Evolutionary conservation across 2,113 vertebrate species (phyloP).

Genomic region (Oryzias celebensis): DNA sequence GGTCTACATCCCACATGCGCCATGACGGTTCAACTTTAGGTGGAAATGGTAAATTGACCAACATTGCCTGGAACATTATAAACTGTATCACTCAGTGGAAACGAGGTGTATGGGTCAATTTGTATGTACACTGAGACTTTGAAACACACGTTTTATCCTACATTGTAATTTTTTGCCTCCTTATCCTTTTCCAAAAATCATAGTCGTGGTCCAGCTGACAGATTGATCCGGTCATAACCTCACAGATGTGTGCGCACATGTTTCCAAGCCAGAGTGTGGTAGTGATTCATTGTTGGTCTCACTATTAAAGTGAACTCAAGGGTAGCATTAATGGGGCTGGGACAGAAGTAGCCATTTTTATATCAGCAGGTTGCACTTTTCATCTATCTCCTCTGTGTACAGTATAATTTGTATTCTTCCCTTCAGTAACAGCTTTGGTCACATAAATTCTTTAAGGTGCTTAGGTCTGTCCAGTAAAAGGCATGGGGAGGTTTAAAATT

Average conservation of each 20-base stretch:
- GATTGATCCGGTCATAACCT: conserved; percentile 20
- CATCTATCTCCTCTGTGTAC: conserved; percentile 17
- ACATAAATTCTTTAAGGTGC: conserved; percentile 46
- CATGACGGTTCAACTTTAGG: no score
- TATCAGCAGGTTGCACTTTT: conserved; percentile 25
- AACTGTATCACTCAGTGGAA: no score
- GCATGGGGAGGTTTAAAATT: conserved; percentile 9
- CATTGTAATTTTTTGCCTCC: no score
- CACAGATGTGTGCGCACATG: conserved; percentile 3
- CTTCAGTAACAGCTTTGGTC: conserved; percentile 1
- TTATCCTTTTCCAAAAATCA: background rate
- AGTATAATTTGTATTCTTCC: background rate
- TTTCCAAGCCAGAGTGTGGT: conserved; percentile 5
- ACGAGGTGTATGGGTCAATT: no score
- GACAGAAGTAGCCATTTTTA: conserved; percentile 43
- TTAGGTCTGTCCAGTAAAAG: conserved; percentile 20
- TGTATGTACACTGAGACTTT: no score
- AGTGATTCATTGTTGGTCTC: conserved; percentile 48
- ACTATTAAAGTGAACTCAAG: conserved; percentile 46
- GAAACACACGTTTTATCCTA: no score
- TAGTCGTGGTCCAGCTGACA: conserved; percentile 1
- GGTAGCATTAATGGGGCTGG: conserved; percentile 43
- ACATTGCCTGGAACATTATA: no score
- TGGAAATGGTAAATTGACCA: no score
- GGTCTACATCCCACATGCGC: no score